Evolutionary conservation across 2,888 invertebrate species (phyloP).

Genomic region (Choristoneura rosaceana): DNA sequence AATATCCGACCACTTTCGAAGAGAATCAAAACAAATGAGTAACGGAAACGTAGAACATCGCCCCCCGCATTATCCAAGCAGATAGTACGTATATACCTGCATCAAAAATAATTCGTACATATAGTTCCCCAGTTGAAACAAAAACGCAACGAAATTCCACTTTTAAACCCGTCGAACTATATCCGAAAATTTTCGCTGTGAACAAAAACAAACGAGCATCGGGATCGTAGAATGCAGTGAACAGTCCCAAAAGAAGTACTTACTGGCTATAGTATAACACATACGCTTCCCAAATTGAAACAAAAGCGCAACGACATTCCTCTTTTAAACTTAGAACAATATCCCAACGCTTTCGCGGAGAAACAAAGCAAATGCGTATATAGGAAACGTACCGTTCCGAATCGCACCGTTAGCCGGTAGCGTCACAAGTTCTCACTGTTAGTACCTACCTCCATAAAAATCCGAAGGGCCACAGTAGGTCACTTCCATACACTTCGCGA

Average conservation of each 20-base stretch:
- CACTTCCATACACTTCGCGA: slow-evolving; percentile 41
- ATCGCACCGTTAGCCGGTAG: slow-evolving; percentile 28
- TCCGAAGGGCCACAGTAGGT: slow-evolving; percentile 25
- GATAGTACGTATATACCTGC: no score
- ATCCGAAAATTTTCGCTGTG: neutral
- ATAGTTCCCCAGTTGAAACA: neutral
- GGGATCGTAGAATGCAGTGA: neutral
- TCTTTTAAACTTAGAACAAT: neutral
- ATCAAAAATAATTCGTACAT: neutral
- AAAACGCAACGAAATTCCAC: neutral
- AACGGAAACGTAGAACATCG: slow-evolving; percentile 14
- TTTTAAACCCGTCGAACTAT: neutral
- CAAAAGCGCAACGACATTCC: slow-evolving; percentile 4
- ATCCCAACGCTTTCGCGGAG: slow-evolving; percentile 4
- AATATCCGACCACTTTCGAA: neutral
- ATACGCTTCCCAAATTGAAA: neutral
- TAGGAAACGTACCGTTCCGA: slow-evolving; percentile 19
- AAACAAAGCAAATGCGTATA: slow-evolving; percentile 23
- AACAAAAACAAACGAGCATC: slow-evolving; percentile 21
- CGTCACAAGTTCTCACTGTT: neutral
- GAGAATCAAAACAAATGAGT: neutral
- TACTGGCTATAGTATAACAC: neutral
- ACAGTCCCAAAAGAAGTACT: no score
- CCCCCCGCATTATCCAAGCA: neutral
- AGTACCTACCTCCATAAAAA: slow-evolving; percentile 33